Evolutionary conservation across 2,888 invertebrate genomes (phyloP).

Genomic region (Nymphalis polychloros): DNA sequence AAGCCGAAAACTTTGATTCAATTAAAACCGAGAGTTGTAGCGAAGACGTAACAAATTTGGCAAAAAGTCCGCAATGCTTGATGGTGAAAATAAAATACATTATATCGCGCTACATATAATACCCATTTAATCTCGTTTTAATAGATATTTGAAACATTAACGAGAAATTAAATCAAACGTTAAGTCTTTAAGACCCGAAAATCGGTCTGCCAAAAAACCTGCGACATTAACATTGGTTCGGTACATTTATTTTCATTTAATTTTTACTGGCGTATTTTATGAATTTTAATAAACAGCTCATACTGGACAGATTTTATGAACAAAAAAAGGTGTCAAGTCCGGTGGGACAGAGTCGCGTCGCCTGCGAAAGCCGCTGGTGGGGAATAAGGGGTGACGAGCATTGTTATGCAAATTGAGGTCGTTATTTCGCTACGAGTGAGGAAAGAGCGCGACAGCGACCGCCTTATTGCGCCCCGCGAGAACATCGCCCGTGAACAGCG

Average conservation of each 20-base stretch:
- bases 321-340: conserved; percentile 70
- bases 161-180: conserved; percentile 58
- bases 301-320: conserved; percentile 60
- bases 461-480: conserved; percentile 58
- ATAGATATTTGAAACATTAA: conserved; percentile 14
- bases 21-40: conserved; percentile 79
- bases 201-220: conserved; percentile 23
- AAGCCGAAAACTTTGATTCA: conserved; percentile 81
- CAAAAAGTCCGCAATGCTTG: conserved; percentile 37
- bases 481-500: conserved; percentile 61
- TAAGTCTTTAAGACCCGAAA: conserved; percentile 41
- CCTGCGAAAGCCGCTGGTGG: conserved; percentile 76
- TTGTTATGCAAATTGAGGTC: conserved; percentile 82
- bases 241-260: conserved; percentile 42
- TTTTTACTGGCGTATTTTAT: conserved; percentile 42
- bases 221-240: conserved; percentile 33
- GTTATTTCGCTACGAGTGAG: conserved; percentile 81
- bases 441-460: conserved; percentile 77
- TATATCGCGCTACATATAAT: conserved; percentile 21
- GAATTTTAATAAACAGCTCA: conserved; percentile 48
- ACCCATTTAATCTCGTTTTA: neutral
- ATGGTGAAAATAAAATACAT: conserved; percentile 17
- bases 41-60: conserved; percentile 70
- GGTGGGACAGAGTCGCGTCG: conserved; percentile 66
- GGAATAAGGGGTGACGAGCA: conserved; percentile 80